phyloP scores from a whole-genome alignment of 2,797 vertebrate genomes.

The Agapornis canus region DNA sequence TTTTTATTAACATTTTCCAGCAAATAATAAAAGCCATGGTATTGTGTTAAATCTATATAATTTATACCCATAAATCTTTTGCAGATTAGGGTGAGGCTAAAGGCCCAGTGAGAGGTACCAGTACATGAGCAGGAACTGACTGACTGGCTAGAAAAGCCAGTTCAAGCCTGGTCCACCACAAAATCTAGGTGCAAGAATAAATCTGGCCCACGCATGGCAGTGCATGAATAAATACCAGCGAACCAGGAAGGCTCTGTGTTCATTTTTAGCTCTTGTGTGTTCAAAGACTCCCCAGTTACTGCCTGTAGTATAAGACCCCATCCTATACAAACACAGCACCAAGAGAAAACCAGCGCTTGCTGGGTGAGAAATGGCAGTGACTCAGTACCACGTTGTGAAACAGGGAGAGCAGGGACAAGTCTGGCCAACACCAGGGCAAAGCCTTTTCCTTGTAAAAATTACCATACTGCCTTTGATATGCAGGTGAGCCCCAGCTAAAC shows the following conservation, averaged over 20 bases:
- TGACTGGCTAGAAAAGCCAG: neutral
- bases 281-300: neutral
- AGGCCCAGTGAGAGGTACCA: neutral
- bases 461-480: conserved; percentile 43
- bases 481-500: conserved; percentile 26
- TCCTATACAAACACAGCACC: neutral
- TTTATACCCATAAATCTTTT: neutral
- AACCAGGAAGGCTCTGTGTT: neutral
- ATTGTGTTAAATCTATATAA: conserved; percentile 57
- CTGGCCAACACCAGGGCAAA: neutral
- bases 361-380: neutral
- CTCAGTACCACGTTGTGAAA: neutral
- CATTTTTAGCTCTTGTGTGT: neutral
- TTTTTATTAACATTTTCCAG: conserved; percentile 69
- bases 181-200: neutral
- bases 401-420: neutral
- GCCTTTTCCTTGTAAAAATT: conserved; percentile 43
- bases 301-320: neutral
- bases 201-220: neutral
- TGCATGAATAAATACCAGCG: neutral
- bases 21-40: conserved; percentile 46
- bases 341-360: accelerated
- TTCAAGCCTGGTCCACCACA: neutral
- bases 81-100: neutral
- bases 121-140: neutral